phyloP scores from a whole-genome alignment of 2,888 invertebrate species.

The Oxytorus armatus region DNA sequence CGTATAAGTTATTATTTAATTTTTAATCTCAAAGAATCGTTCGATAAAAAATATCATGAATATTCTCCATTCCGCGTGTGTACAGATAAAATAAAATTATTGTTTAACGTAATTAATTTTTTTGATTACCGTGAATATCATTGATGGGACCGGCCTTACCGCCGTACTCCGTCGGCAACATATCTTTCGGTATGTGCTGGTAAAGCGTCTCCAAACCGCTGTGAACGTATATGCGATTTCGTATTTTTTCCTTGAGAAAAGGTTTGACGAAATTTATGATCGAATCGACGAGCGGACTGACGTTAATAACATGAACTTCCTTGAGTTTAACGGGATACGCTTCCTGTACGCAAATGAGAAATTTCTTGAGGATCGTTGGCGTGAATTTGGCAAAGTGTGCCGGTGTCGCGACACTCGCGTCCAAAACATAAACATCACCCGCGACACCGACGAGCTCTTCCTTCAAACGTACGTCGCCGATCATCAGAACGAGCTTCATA shows the following conservation, averaged over 20 bases:
- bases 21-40: too few species aligned
- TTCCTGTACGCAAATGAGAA: constrained; percentile 93
- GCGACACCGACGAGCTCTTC: constrained; percentile 93
- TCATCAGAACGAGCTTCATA: constrained; percentile 93
- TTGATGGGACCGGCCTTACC: constrained; percentile 91
- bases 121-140: constrained; percentile 88
- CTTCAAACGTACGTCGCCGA: constrained; percentile 91
- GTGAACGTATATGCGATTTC: constrained; percentile 93
- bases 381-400: constrained; percentile 94
- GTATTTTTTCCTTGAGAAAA: constrained; percentile 94
- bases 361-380: constrained; percentile 92
- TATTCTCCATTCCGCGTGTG: too few species aligned
- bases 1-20: too few species aligned
- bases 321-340: constrained; percentile 95
- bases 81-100: too few species aligned
- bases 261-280: constrained; percentile 94
- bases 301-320: constrained; percentile 94
- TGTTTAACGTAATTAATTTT: neutral
- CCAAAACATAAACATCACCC: constrained; percentile 93
- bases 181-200: constrained; percentile 91
- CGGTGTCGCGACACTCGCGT: constrained; percentile 92
- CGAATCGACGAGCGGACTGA: constrained; percentile 93
- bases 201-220: constrained; percentile 90
- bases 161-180: constrained; percentile 93
- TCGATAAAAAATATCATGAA: too few species aligned